A percentile compares a stretch with the other conserved stretches of the same genome.
Evolutionary conservation across 2,888 invertebrate species (phyloP).

Genomic region (Drosophila helvetica): DNA sequence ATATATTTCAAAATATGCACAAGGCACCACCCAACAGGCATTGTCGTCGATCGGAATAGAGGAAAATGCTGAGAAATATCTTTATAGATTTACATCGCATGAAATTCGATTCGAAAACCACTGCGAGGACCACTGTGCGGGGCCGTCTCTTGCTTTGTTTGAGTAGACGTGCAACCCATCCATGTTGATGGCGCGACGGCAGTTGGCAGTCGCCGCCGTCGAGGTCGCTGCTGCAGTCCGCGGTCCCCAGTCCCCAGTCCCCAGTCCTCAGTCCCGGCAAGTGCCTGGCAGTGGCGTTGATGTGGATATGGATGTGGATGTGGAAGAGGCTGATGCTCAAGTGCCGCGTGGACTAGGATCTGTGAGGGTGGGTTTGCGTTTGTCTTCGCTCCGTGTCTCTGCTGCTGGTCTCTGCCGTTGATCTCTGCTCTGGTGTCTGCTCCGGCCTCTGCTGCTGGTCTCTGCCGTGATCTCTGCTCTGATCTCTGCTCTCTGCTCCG

Average conservation of each 20-base stretch:
- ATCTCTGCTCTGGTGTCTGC: too few species aligned
- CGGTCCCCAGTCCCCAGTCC: slow-evolving; percentile 10
- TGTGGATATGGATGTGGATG: slow-evolving; percentile 34
- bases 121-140: slow-evolving; percentile 35
- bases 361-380: too few species aligned
- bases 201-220: slow-evolving; percentile 22
- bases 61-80: not conserved
- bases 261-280: slow-evolving; percentile 62
- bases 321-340: slow-evolving; percentile 50
- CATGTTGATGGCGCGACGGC: slow-evolving; percentile 62
- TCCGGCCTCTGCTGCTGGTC: too few species aligned
- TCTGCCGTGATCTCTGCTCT: too few species aligned
- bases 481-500: too few species aligned
- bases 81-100: not conserved
- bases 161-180: slow-evolving; percentile 33
- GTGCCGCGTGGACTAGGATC: slow-evolving; percentile 65
- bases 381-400: too few species aligned
- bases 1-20: too few species aligned
- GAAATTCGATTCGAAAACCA: too few species aligned
- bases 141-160: slow-evolving; percentile 30
- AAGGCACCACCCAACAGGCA: too few species aligned
- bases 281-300: slow-evolving; percentile 60
- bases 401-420: too few species aligned
- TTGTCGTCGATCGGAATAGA: too few species aligned
- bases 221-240: slow-evolving; percentile 43